Percentiles rank a stretch among this genome's conserved stretches.
phyloP scores from a whole-genome alignment of 2,113 vertebrate genomes.

The Nothocercus julius region DNA sequence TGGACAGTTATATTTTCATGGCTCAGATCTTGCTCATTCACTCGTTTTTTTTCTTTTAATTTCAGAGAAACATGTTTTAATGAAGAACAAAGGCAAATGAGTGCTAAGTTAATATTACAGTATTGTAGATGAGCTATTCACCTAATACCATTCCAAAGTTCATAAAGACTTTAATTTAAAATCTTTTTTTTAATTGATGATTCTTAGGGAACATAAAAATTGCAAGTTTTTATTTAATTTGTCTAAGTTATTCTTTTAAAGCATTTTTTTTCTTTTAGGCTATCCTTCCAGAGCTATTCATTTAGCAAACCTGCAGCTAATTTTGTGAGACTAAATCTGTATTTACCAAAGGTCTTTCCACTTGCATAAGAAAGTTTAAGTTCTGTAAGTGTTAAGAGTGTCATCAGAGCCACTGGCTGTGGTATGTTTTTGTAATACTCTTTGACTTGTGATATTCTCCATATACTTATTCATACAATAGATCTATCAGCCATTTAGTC shows the following conservation, averaged over 20 bases:
- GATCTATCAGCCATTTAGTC: background rate
- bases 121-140: background rate
- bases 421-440: background rate
- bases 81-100: background rate
- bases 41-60: background rate
- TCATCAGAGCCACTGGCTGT: background rate
- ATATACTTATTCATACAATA: accelerated
- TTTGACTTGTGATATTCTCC: background rate
- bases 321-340: background rate
- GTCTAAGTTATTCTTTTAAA: background rate
- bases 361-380: background rate
- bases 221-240: background rate
- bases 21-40: background rate
- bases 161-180: slow-evolving; percentile 10
- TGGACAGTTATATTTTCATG: background rate
- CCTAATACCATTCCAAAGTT: background rate
- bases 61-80: background rate
- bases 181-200: background rate
- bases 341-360: background rate
- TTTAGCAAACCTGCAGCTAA: background rate
- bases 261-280: background rate
- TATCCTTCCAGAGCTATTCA: background rate
- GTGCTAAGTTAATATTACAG: background rate
- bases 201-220: slow-evolving; percentile 8
- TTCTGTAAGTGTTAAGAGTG: background rate